These are phyloP conservation scores for Megathymus violae DNA, from an alignment of 1,140 invertebrate genomes.

Conservation along the genomic window DNA sequence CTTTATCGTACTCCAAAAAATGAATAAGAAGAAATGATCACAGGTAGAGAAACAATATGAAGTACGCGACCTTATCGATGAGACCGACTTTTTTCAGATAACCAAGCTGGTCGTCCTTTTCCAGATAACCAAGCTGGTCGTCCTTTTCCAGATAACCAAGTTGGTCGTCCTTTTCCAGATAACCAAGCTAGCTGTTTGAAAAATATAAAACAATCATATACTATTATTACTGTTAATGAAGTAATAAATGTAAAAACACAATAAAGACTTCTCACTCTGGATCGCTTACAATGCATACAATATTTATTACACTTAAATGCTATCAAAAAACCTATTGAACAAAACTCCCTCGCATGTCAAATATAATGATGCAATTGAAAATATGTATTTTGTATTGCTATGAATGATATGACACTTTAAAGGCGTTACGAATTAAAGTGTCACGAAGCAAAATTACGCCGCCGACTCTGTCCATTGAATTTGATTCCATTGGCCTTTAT, in stretches of 20 bases:
- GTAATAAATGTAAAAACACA: conserved; percentile 19
- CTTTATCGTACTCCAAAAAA: too few species aligned
- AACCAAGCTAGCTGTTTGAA: too few species aligned
- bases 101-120: too few species aligned
- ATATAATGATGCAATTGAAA: conserved; percentile 74
- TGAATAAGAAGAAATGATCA: too few species aligned
- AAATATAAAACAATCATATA: too few species aligned
- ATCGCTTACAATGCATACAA: conserved; percentile 32
- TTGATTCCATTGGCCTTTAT: conserved; percentile 14
- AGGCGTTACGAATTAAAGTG: conserved; percentile 79
- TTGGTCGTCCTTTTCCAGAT: too few species aligned
- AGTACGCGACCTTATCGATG: too few species aligned
- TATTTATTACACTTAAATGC: conserved; percentile 57
- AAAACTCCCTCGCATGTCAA: conserved; percentile 53
- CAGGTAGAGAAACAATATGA: too few species aligned
- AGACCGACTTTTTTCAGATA: too few species aligned
- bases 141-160: too few species aligned
- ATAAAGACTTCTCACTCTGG: conserved; percentile 14
- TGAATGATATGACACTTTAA: conserved; percentile 80
- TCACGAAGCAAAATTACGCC: conserved; percentile 41
- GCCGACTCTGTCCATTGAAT: background rate
- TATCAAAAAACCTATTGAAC: conserved; percentile 63
- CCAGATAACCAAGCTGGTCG: too few species aligned
- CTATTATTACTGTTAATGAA: background rate
- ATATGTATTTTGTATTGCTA: conserved; percentile 78